Conservation (phyloP, 35 echinoderm and acorn worm genomes). For the Nesometra sesokonis region DNA sequence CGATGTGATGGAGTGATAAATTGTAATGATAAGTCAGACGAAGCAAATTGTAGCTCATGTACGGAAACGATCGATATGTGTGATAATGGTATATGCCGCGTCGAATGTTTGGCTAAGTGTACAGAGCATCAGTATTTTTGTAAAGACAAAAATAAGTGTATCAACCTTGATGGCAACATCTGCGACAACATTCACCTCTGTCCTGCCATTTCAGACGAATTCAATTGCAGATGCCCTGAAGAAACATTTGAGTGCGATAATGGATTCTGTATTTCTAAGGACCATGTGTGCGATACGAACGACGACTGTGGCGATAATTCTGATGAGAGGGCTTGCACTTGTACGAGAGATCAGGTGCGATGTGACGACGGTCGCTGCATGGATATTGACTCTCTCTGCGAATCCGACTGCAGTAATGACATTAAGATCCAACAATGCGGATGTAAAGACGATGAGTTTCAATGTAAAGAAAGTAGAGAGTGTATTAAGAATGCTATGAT, state of each 20-base stretch:
- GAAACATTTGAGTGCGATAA: background rate
- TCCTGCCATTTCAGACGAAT: background rate
- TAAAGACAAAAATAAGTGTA: background rate
- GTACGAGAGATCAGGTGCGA: background rate
- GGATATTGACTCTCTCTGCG: background rate
- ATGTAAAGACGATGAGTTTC: background rate
- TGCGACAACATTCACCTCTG: background rate
- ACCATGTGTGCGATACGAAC: background rate
- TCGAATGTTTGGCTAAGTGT: background rate
- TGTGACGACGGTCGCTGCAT: background rate
- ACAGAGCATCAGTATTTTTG: background rate
- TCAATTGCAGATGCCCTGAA: background rate
- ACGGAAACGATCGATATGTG: background rate
- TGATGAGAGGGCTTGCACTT: background rate
- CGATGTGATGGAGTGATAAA: background rate
- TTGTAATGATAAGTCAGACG: background rate
- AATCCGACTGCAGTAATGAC: background rate
- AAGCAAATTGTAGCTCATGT: background rate
- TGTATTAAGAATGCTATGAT: background rate
- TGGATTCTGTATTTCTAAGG: background rate
- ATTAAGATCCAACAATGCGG: background rate
- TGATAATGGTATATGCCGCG: background rate
- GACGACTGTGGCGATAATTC: background rate
- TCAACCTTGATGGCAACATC: background rate
- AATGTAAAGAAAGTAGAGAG: background rate